A percentile compares a stretch with the other conserved stretches of the same genome.
Evolutionary conservation across 1,140 invertebrate species (phyloP).

Genomic region (Apis cerana): DNA sequence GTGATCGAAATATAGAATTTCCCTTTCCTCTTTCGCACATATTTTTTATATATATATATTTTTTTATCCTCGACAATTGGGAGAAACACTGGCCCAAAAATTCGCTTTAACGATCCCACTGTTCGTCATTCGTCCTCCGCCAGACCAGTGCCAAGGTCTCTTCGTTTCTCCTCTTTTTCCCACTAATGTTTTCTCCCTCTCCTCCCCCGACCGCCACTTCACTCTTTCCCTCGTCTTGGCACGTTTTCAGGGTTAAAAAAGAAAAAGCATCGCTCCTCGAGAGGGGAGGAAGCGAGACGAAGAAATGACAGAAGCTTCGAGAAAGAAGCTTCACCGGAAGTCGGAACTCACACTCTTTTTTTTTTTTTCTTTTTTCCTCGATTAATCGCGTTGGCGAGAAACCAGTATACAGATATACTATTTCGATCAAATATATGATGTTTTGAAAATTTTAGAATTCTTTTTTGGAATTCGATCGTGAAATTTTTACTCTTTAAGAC

Average conservation of each 20-base stretch:
- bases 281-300: neutral
- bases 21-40: no score
- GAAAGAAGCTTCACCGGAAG: constrained; percentile 48
- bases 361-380: constrained; percentile 24
- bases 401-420: constrained; percentile 35
- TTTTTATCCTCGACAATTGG: neutral
- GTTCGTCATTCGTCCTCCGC: constrained; percentile 50
- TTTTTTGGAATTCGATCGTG: no score
- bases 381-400: constrained; percentile 37
- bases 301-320: neutral
- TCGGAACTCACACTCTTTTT: constrained; percentile 37
- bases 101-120: constrained; percentile 33
- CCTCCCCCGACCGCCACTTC: neutral
- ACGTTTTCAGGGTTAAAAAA: constrained; percentile 64
- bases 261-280: neutral
- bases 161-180: constrained; percentile 32
- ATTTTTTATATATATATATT: no score
- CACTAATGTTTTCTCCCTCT: constrained; percentile 21
- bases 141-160: constrained; percentile 52
- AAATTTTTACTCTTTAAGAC: no score
- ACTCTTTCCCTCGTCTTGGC: constrained; percentile 50
- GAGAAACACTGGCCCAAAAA: constrained; percentile 20
- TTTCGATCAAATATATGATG: neutral
- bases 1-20: no score
- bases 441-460: neutral